Evolutionary conservation across 2,797 vertebrate species (phyloP).

Genomic region (Anguilla obscura): DNA sequence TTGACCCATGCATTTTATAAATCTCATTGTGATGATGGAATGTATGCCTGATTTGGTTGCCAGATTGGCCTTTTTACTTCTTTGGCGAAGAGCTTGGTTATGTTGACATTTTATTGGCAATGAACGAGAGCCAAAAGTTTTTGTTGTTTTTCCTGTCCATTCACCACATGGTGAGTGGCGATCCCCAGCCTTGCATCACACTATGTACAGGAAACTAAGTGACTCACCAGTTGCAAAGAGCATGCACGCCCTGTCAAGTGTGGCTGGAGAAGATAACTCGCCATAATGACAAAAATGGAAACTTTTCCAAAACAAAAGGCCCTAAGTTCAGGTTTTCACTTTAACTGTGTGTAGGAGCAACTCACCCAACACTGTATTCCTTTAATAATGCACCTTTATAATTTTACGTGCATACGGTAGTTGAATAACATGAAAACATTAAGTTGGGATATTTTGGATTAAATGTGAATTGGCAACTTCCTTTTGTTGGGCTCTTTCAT

Average conservation of each 20-base stretch:
- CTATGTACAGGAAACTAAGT: not conserved
- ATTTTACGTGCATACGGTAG: not conserved
- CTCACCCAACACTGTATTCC: not conserved
- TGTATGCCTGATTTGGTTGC: not conserved
- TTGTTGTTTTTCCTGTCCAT: no score
- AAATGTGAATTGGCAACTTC: constrained; percentile 14
- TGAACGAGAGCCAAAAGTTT: no score
- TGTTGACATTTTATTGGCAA: no score
- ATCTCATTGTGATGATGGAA: not conserved
- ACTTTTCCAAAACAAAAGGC: not conserved
- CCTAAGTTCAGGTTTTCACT: not conserved
- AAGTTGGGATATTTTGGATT: not conserved
- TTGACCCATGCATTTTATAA: not conserved
- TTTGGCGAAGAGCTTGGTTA: no score
- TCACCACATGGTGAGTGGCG: no score
- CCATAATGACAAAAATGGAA: not conserved
- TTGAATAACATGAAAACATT: not conserved
- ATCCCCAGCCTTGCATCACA: no score
- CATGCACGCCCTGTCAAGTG: not conserved
- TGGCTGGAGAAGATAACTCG: not conserved
- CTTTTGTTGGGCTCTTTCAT: constrained; percentile 11
- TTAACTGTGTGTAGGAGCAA: not conserved
- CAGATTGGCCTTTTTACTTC: no score
- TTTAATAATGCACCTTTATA: not conserved
- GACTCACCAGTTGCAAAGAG: not conserved